These are phyloP conservation scores for Chionodraco myersi DNA, from an alignment of 2,113 vertebrate species.

Conservation along the genomic window DNA sequence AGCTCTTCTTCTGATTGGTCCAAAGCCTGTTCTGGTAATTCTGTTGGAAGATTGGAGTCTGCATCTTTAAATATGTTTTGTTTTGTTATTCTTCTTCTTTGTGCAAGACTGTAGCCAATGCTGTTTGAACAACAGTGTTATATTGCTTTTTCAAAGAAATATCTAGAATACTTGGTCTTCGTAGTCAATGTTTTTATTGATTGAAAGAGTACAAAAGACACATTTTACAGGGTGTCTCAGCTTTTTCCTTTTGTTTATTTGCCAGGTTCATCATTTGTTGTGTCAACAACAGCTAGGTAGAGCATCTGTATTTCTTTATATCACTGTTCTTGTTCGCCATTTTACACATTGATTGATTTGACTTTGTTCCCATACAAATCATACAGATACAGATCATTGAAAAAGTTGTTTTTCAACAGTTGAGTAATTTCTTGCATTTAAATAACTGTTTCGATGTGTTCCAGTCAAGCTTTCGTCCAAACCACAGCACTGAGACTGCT, in stretches of 20 bases:
- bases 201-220: constrained; percentile 26
- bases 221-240: not conserved
- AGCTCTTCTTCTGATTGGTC: constrained; percentile 15
- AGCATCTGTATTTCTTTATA: not conserved
- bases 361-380: no score
- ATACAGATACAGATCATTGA: no score
- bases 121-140: not conserved
- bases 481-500: no score
- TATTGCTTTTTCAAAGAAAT: constrained; percentile 13
- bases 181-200: constrained; percentile 31
- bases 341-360: not conserved
- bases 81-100: not conserved
- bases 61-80: constrained; percentile 5
- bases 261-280: not conserved
- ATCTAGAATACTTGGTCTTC: not conserved
- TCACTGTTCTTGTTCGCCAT: not conserved
- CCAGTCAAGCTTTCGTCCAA: no score
- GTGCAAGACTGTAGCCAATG: constrained; percentile 15
- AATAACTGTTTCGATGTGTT: no score
- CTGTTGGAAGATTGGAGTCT: constrained; percentile 2
- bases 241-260: not conserved
- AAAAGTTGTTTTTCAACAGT: no score
- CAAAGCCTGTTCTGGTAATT: constrained; percentile 22
- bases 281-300: not conserved
- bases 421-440: no score